Conservation (phyloP, 2,797 vertebrate species). For the Crax fasciolata region DNA sequence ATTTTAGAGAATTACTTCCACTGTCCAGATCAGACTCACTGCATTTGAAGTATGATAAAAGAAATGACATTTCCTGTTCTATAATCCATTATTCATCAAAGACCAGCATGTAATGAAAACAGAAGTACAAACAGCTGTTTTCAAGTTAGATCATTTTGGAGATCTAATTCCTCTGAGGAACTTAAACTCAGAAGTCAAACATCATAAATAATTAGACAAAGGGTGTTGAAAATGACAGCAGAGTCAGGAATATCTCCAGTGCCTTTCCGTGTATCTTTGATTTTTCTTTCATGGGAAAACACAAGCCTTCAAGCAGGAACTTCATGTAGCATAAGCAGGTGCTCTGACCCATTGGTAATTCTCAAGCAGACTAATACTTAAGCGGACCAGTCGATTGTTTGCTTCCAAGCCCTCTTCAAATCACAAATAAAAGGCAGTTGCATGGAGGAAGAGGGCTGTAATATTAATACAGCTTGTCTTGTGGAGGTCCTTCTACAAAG, state of each 20-base stretch:
- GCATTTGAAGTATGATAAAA: conserved; percentile 27
- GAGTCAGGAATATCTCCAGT: not conserved
- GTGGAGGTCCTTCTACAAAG: not conserved
- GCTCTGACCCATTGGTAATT: not conserved
- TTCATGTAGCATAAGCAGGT: not conserved
- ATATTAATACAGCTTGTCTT: not conserved
- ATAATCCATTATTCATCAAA: conserved; percentile 65
- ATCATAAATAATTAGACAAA: conserved; percentile 55
- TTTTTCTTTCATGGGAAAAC: not conserved
- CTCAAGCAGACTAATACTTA: not conserved
- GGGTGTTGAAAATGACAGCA: conserved; percentile 28
- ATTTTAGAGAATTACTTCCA: not conserved
- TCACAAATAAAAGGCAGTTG: not conserved
- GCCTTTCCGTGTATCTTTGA: not conserved
- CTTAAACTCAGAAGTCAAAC: conserved; percentile 43
- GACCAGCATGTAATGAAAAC: conserved; percentile 19
- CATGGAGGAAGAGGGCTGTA: not conserved
- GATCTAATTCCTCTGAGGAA: conserved; percentile 50
- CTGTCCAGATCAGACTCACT: not conserved
- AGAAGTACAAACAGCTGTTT: conserved; percentile 61
- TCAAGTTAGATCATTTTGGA: conserved; percentile 30
- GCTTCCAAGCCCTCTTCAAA: not conserved
- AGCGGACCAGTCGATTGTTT: not conserved
- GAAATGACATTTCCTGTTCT: conserved; percentile 56
- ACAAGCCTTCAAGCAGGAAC: not conserved